phyloP scores from a whole-genome alignment of 2,888 invertebrate species.

The Pardosa pseudoannulata region DNA sequence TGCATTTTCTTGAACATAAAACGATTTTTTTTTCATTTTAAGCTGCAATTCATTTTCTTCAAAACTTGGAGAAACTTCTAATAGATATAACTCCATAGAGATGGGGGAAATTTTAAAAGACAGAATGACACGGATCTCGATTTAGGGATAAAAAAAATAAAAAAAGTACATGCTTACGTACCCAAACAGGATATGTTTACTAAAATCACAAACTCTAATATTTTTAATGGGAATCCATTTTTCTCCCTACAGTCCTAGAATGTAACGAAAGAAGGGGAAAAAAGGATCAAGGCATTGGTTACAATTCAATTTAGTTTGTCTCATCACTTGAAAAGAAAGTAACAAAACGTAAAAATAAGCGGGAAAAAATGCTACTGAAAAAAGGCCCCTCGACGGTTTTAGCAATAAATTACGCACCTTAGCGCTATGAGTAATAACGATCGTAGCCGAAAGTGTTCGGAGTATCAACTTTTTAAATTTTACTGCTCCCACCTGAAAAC shows the following conservation, averaged over 20 bases:
- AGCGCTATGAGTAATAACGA: constrained; percentile 57
- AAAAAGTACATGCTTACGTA: background rate
- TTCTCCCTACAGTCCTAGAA: background rate
- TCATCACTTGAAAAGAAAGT: constrained; percentile 4
- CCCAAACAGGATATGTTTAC: too few relatives aligned
- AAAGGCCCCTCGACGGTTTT: constrained; percentile 24
- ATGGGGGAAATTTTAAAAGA: background rate
- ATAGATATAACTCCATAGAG: background rate
- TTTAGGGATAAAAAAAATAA: background rate
- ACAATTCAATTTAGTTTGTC: constrained; percentile 19
- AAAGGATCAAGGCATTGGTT: constrained; percentile 8
- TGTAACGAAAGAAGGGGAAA: background rate
- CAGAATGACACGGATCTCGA: background rate
- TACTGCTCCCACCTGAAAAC: constrained; percentile 65
- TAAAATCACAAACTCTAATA: constrained; percentile 6
- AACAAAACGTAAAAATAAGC: constrained; percentile 24
- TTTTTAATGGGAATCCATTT: constrained; percentile 13
- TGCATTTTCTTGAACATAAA: too few relatives aligned
- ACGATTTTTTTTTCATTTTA: too few relatives aligned
- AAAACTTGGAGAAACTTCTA: too few relatives aligned
- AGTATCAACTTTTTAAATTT: constrained; percentile 60
- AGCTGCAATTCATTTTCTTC: too few relatives aligned
- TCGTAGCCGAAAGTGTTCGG: constrained; percentile 35
- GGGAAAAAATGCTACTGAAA: background rate
- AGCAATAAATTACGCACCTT: constrained; percentile 61